A percentile compares a stretch with the other conserved stretches of the same genome.
Conservation (phyloP, 2,113 vertebrate genomes). For the Cyprinus carpio region DNA sequence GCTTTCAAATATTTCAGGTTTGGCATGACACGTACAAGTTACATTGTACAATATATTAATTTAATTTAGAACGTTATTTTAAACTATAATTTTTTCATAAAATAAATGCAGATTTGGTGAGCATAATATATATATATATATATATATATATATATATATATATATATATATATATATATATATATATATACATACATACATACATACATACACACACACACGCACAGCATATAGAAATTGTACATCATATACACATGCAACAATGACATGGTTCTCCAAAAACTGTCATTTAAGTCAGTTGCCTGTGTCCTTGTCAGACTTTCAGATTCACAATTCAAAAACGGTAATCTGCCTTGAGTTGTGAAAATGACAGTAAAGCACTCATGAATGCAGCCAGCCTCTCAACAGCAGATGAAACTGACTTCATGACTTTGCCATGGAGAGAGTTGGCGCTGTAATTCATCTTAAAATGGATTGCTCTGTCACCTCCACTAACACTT, state of each 20-base stretch:
- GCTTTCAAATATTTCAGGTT: no score
- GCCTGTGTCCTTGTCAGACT: not conserved
- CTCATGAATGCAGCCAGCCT: conserved; percentile 80
- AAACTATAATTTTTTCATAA: no score
- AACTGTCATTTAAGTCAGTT: not conserved
- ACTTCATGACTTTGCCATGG: conserved; percentile 88
- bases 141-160: no score
- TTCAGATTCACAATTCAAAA: conserved; percentile 21
- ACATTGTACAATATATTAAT: no score
- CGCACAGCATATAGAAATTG: no score
- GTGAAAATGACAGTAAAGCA: conserved; percentile 61
- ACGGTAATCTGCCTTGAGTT: conserved; percentile 16
- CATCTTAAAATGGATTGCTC: conserved; percentile 99
- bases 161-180: no score
- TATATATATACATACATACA: no score
- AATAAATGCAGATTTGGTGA: no score
- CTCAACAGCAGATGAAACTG: conserved; percentile 91
- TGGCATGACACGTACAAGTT: no score
- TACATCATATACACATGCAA: not conserved
- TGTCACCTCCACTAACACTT: conserved; percentile 99
- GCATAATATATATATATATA: no score
- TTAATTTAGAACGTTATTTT: no score
- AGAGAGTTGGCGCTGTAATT: conserved; percentile 87
- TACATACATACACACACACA: no score
- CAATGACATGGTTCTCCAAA: conserved; percentile 60